A percentile compares a stretch with the other conserved stretches of the same genome.
These are phyloP conservation scores for Amblyornis subalaris DNA, from an alignment of 2,113 vertebrate species.

Conservation along the genomic window DNA sequence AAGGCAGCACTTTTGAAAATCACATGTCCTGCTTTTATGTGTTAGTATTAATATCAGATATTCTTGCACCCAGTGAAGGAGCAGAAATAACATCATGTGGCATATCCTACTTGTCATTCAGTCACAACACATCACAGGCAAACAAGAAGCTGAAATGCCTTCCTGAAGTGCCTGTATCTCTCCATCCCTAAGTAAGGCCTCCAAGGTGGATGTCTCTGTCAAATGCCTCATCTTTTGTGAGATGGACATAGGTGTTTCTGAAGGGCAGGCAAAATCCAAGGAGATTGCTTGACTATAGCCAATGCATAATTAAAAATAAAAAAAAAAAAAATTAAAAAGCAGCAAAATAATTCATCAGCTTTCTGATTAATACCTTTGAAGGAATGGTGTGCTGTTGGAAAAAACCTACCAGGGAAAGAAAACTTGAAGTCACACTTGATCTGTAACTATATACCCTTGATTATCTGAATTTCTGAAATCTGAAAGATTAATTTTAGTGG, in stretches of 20 bases:
- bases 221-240: background rate
- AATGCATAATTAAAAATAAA: background rate
- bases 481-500: background rate
- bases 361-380: background rate
- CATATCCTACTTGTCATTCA: background rate
- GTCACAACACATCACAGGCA: background rate
- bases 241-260: background rate
- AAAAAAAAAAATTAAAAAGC: background rate
- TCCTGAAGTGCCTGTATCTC: background rate
- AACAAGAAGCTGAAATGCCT: background rate
- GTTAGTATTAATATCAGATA: background rate
- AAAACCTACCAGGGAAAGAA: background rate
- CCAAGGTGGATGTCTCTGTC: background rate
- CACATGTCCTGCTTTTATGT: background rate
- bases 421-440: background rate
- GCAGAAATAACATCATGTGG: background rate
- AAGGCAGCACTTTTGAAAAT: background rate
- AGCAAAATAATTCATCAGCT: background rate
- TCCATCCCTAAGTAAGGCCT: background rate
- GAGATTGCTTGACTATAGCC: background rate
- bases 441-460: background rate
- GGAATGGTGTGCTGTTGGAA: accelerated
- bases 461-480: background rate
- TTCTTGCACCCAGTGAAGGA: background rate
- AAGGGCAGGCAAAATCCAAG: background rate